phyloP scores from a whole-genome alignment of 2,113 vertebrate species.

The Anser cygnoides region DNA sequence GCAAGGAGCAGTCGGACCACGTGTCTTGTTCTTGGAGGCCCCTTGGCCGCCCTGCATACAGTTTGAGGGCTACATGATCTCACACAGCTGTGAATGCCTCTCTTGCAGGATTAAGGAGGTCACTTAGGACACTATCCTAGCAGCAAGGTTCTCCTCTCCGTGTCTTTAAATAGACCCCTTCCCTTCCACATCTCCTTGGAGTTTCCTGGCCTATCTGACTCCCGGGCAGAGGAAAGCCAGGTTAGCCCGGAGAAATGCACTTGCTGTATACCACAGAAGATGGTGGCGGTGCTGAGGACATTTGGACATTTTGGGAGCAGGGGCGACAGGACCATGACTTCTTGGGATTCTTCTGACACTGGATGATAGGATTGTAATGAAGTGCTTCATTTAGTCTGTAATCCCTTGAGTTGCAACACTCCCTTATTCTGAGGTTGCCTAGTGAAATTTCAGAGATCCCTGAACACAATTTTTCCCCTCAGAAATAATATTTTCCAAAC shows the following conservation, averaged over 20 bases:
- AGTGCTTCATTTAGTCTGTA: neutral
- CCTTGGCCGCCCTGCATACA: conserved; percentile 28
- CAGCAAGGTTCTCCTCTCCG: neutral
- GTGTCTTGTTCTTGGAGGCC: conserved; percentile 1
- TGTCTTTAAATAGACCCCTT: conserved; percentile 66
- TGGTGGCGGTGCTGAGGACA: neutral
- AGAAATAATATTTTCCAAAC: neutral
- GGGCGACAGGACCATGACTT: neutral
- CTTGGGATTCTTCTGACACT: neutral
- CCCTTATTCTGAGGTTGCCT: neutral
- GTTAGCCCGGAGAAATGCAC: neutral
- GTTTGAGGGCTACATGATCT: conserved; percentile 66
- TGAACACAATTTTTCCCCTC: neutral
- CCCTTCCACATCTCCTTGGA: neutral
- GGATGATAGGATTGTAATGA: neutral
- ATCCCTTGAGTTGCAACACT: neutral
- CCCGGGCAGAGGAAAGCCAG: neutral
- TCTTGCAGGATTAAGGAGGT: conserved; percentile 68
- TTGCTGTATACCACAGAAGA: neutral
- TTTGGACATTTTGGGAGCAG: neutral
- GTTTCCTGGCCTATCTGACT: neutral
- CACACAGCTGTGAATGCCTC: conserved; percentile 65
- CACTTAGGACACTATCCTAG: conserved; percentile 54
- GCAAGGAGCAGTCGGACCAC: neutral
- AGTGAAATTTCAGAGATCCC: neutral